Evolutionary conservation across 1,140 invertebrate species (phyloP).

Genomic region (Dolichoris vasculosae): DNA sequence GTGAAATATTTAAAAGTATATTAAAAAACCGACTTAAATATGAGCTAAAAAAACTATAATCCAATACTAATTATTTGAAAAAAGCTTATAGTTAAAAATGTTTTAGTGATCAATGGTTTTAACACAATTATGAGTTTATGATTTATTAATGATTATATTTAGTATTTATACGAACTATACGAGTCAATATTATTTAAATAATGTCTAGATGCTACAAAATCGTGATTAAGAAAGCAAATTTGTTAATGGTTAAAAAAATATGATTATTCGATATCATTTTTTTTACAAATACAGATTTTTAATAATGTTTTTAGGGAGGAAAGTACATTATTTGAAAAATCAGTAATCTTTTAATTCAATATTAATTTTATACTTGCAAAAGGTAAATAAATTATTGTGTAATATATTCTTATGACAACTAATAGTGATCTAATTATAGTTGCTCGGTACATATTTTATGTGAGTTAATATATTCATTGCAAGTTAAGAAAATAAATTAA

Average conservation of each 20-base stretch:
- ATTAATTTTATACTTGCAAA: not conserved
- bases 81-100: not conserved
- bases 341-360: not conserved
- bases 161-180: too few species aligned
- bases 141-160: too few species aligned
- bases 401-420: not conserved
- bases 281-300: too few species aligned
- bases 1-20: not conserved
- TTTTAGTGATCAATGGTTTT: too few species aligned
- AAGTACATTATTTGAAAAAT: not conserved
- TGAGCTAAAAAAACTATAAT: not conserved
- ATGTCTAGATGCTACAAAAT: too few species aligned
- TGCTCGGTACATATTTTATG: not conserved
- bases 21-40: not conserved
- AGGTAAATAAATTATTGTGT: not conserved
- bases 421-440: constrained; percentile 10
- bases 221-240: too few species aligned
- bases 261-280: too few species aligned
- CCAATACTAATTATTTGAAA: not conserved
- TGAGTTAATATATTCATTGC: not conserved
- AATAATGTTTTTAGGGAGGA: too few species aligned
- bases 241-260: too few species aligned
- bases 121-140: too few species aligned
- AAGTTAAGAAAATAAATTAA: not conserved
- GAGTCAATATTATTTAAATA: too few species aligned